Evolutionary conservation across 1,140 invertebrate genomes (phyloP).

Genomic region (Pristionchus pacificus): DNA sequence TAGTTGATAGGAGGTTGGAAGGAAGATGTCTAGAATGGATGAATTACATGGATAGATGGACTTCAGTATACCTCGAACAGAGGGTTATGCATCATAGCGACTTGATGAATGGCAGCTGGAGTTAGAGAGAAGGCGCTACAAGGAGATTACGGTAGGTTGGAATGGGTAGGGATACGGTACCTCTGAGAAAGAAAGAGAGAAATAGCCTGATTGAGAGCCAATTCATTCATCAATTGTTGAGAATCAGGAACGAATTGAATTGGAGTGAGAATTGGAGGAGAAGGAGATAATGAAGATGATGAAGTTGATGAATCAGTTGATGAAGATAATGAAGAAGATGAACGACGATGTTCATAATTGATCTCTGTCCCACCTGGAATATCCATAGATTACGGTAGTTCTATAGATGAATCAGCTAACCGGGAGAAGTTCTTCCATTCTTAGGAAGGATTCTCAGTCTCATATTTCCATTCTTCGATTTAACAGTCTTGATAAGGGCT

Average conservation of each 20-base stretch:
- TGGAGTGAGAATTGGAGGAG: conserved; percentile 1
- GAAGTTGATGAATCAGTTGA: neutral
- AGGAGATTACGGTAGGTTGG: neutral
- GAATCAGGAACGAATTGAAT: too few relatives aligned
- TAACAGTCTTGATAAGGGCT: conserved; percentile 24
- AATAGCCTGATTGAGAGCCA: neutral
- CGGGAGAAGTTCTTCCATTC: neutral
- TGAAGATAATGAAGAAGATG: too few relatives aligned
- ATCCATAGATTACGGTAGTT: neutral
- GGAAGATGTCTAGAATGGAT: neutral
- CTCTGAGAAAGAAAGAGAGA: neutral
- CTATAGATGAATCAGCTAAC: neutral
- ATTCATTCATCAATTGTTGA: too few relatives aligned
- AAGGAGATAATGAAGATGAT: neutral
- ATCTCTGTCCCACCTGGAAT: neutral
- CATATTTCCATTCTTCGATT: conserved; percentile 30
- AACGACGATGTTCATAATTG: neutral
- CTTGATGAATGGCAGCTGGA: too few relatives aligned
- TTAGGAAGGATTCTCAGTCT: conserved; percentile 24
- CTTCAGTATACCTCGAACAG: too few relatives aligned
- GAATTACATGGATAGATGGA: too few relatives aligned
- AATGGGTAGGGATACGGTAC: neutral
- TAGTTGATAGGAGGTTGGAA: neutral
- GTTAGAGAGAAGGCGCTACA: neutral
- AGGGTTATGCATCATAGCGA: too few relatives aligned